These are phyloP conservation scores for Triplophysa dalaica DNA, from an alignment of 2,113 vertebrate genomes.

Conservation along the genomic window DNA sequence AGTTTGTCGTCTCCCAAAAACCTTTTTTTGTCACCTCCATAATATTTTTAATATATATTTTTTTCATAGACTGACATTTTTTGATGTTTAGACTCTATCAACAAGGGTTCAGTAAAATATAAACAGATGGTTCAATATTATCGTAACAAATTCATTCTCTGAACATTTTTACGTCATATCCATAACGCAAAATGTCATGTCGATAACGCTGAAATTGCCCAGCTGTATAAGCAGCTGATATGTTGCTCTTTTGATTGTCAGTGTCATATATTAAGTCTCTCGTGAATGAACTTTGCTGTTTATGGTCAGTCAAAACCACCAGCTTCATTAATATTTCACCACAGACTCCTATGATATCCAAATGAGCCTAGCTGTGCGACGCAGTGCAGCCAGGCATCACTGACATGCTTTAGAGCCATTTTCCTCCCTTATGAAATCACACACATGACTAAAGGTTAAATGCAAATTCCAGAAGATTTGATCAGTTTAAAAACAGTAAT, in stretches of 20 bases:
- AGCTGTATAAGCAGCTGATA: not conserved
- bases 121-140: no score
- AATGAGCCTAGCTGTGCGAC: conserved; percentile 3
- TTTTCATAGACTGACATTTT: no score
- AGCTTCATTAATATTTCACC: conserved; percentile 37
- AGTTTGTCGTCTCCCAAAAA: no score
- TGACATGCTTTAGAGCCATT: conserved; percentile 13
- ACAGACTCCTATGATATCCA: conserved; percentile 3
- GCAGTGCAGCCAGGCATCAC: conserved; percentile 9
- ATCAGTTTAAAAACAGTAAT: conserved; percentile 41
- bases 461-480: conserved; percentile 34
- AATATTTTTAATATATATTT: no score
- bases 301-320: not conserved
- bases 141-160: no score
- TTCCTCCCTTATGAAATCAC: conserved; percentile 35
- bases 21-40: no score
- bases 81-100: no score
- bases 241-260: conserved; percentile 4
- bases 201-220: no score
- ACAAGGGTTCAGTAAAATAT: no score
- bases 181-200: no score
- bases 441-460: conserved; percentile 48
- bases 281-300: conserved; percentile 9
- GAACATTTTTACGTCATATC: no score
- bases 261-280: conserved; percentile 20